Conservation (phyloP, 2,797 vertebrate species). For the Catamblyrhynchus diadema region DNA sequence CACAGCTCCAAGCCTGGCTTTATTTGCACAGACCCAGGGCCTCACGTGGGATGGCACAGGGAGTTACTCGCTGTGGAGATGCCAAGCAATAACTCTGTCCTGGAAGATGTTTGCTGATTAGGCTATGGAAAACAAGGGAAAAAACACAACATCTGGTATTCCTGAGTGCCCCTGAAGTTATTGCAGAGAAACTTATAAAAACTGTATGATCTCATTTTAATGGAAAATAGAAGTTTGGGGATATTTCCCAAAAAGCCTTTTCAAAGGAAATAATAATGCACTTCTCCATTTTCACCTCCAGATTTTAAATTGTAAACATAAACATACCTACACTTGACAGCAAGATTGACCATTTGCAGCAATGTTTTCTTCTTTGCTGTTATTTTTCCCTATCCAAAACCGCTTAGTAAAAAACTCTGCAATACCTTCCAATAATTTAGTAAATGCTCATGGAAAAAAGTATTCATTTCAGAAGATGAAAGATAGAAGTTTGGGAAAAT, state of each 20-base stretch:
- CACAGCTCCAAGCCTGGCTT: not conserved
- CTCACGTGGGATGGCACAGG: fast-evolving
- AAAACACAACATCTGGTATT: constrained; percentile 52
- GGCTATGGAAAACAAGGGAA: constrained; percentile 54
- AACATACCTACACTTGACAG: not conserved
- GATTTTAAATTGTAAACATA: constrained; percentile 44
- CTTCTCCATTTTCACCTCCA: constrained; percentile 4
- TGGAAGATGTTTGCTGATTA: constrained; percentile 69
- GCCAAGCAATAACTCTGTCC: not conserved
- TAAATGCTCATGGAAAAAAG: constrained; percentile 7
- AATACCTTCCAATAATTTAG: not conserved
- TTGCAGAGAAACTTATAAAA: constrained; percentile 69
- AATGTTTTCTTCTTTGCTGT: not conserved
- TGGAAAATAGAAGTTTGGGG: not conserved
- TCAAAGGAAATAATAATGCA: constrained; percentile 21
- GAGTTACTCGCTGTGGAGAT: not conserved
- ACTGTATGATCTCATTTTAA: constrained; percentile 54
- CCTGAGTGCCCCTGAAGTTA: constrained; percentile 72
- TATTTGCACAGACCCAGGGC: not conserved
- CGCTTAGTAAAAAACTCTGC: not conserved
- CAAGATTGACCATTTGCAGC: constrained; percentile 39
- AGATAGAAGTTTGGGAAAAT: not conserved
- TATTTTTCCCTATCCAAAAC: constrained; percentile 18
- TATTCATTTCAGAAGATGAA: constrained; percentile 10
- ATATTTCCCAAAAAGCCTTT: constrained; percentile 37